Conservation (phyloP, 2,797 vertebrate species). For the Cichlasoma orientale region DNA sequence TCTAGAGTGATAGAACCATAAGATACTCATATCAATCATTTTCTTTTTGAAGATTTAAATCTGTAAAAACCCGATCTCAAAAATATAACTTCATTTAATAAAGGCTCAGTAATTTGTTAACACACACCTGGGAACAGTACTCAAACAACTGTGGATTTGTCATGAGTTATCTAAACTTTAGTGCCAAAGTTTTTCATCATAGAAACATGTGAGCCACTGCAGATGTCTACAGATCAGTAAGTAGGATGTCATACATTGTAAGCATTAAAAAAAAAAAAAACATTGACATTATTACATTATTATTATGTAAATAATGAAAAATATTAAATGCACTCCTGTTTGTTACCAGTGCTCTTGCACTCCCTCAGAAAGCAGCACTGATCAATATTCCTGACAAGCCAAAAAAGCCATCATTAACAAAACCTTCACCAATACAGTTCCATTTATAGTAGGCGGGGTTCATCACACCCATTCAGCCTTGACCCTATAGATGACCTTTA, state of each 20-base stretch:
- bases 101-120: too few species aligned
- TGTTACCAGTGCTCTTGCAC: not conserved
- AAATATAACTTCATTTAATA: too few species aligned
- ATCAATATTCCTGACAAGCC: constrained; percentile 48
- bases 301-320: not conserved
- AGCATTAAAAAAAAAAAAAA: not conserved
- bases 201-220: not conserved
- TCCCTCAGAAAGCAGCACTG: not conserved
- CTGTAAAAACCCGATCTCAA: not conserved
- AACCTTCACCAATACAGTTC: constrained; percentile 31
- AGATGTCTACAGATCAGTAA: not conserved
- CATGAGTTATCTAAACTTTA: not conserved
- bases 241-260: not conserved
- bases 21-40: not conserved
- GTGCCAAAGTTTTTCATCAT: not conserved
- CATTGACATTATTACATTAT: too few species aligned
- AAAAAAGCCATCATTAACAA: constrained; percentile 48
- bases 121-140: too few species aligned
- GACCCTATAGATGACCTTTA: constrained; percentile 83
- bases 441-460: constrained; percentile 16
- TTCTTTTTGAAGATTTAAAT: not conserved
- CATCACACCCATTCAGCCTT: constrained; percentile 49
- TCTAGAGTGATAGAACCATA: not conserved
- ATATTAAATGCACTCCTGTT: not conserved
- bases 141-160: too few species aligned